Conservation (phyloP, 2,888 invertebrate genomes). For the Sympetrum striolatum region DNA sequence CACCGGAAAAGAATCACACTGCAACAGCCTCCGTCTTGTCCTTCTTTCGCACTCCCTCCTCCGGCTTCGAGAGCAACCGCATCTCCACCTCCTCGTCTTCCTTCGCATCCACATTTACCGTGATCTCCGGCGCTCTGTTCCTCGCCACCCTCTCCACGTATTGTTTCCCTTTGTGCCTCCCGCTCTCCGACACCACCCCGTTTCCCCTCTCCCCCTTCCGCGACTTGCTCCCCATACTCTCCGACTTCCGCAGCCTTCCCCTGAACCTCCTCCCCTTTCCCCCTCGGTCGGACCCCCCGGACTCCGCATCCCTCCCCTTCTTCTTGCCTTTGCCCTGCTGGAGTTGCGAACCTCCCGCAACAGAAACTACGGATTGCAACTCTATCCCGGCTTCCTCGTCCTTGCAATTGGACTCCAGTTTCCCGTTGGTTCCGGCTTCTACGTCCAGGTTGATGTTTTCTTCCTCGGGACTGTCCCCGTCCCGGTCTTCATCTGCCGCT, state of each 20-base stretch:
- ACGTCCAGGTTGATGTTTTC: neutral
- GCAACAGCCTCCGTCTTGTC: neutral
- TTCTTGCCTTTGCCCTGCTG: neutral
- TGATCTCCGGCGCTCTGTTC: neutral
- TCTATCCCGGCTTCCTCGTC: neutral
- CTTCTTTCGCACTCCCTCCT: neutral
- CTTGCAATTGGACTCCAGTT: neutral
- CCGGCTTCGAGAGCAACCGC: neutral
- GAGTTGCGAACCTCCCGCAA: neutral
- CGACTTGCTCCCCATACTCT: neutral
- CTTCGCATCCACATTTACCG: neutral
- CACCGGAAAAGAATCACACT: neutral
- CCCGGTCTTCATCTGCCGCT: neutral
- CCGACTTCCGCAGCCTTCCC: neutral
- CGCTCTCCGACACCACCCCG: neutral
- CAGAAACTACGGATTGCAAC: neutral
- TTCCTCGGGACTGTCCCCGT: neutral
- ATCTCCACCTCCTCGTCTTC: neutral
- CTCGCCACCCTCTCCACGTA: neutral
- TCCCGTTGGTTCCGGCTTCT: neutral
- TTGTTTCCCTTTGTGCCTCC: neutral
- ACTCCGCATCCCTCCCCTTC: neutral
- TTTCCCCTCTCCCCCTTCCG: neutral
- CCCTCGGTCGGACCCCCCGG: neutral
- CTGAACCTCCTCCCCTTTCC: neutral